A percentile compares a stretch with the other conserved stretches of the same genome.
These are phyloP conservation scores for Zaprionus tsacasi DNA, from an alignment of 1,140 invertebrate genomes.

Conservation along the genomic window DNA sequence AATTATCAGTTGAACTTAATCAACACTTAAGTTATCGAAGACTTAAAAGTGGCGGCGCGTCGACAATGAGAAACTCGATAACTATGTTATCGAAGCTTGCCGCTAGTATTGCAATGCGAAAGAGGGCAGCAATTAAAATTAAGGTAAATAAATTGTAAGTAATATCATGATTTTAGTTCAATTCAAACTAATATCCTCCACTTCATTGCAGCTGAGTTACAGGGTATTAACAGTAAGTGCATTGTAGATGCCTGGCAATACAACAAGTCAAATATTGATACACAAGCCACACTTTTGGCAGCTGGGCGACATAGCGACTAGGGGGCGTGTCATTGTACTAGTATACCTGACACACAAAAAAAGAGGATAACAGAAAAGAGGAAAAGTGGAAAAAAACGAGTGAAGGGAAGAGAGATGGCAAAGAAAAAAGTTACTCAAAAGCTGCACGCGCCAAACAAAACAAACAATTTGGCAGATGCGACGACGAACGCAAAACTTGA, in stretches of 20 bases:
- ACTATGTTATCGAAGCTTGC: neutral
- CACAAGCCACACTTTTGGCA: slow-evolving; percentile 7
- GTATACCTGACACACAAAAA: slow-evolving; percentile 37
- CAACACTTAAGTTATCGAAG: neutral
- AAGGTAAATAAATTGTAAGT: neutral
- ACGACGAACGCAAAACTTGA: slow-evolving; percentile 68
- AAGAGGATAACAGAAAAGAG: slow-evolving; percentile 20
- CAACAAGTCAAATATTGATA: slow-evolving; percentile 78
- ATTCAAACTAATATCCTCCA: neutral
- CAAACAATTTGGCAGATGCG: slow-evolving; percentile 70
- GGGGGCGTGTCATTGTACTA: slow-evolving; percentile 36
- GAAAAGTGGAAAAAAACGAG: slow-evolving; percentile 3
- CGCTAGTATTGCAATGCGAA: neutral
- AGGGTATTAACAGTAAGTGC: slow-evolving; percentile 17
- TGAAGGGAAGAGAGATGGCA: slow-evolving; percentile 7
- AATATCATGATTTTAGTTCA: neutral
- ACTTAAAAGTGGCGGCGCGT: neutral
- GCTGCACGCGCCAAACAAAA: slow-evolving; percentile 78
- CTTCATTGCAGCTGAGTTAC: neutral
- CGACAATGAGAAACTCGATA: neutral
- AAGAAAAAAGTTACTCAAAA: slow-evolving; percentile 58
- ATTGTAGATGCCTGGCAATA: slow-evolving; percentile 54
- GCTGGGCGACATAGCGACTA: slow-evolving; percentile 23
- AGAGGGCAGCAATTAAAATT: too few relatives aligned
- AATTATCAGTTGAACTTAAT: neutral